A percentile compares a stretch with the other conserved stretches of the same genome.
Evolutionary conservation across 1,140 invertebrate species (phyloP).

Genomic region (Halictus rubicundus): DNA sequence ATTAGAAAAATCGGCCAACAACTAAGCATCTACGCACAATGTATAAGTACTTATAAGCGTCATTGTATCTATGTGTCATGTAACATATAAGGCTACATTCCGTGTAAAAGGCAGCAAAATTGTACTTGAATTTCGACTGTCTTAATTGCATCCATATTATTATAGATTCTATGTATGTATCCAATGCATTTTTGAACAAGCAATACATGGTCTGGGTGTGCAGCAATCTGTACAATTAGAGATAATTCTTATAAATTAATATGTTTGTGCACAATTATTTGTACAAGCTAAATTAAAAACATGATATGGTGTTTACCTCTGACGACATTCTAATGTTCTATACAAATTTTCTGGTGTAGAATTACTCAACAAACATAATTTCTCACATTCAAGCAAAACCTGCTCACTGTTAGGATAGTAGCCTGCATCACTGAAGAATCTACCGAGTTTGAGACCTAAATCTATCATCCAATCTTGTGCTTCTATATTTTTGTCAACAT

Average conservation of each 20-base stretch:
- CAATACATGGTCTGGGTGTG: slow-evolving; percentile 91
- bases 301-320: slow-evolving; percentile 82
- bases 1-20: slow-evolving; percentile 15
- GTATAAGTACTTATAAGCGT: slow-evolving; percentile 84
- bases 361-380: slow-evolving; percentile 82
- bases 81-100: slow-evolving; percentile 91
- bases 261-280: not conserved
- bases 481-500: slow-evolving; percentile 52
- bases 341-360: slow-evolving; percentile 77
- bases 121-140: slow-evolving; percentile 77
- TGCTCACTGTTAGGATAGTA: slow-evolving; percentile 89
- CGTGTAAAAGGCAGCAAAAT: slow-evolving; percentile 87
- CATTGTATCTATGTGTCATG: slow-evolving; percentile 90
- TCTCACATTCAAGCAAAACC: slow-evolving; percentile 84
- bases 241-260: not conserved
- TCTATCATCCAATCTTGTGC: slow-evolving; percentile 77
- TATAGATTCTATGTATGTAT: slow-evolving; percentile 84
- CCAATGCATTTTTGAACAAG: slow-evolving; percentile 86
- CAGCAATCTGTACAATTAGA: slow-evolving; percentile 84
- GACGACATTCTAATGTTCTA: slow-evolving; percentile 86
- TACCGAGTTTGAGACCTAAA: slow-evolving; percentile 84
- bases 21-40: slow-evolving; percentile 12
- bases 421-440: slow-evolving; percentile 92
- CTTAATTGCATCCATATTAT: slow-evolving; percentile 81
- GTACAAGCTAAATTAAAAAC: not conserved